phyloP scores from a whole-genome alignment of 2,113 vertebrate species.

The Myotis davidii region DNA sequence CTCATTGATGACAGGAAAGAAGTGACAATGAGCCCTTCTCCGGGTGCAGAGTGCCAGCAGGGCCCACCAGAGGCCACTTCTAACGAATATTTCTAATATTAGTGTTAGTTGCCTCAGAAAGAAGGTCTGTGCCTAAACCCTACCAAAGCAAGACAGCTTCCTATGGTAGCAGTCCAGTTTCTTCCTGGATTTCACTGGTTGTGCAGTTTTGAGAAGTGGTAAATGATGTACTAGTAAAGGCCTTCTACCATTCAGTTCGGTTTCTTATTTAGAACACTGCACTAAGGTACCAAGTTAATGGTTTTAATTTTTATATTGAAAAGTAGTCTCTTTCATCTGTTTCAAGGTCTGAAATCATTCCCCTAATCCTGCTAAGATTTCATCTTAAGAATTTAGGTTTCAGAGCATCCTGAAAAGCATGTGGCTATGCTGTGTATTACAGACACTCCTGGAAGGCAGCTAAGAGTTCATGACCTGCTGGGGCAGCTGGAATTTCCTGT shows the following conservation, averaged over 20 bases:
- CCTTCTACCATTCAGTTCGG: neutral
- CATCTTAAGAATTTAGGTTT: neutral
- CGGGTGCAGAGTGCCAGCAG: neutral
- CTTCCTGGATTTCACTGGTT: neutral
- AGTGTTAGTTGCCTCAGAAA: neutral
- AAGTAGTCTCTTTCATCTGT: neutral
- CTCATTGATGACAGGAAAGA: neutral
- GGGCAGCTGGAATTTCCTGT: neutral
- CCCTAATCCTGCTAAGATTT: neutral
- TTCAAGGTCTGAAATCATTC: neutral
- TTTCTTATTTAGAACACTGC: neutral
- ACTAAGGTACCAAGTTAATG: neutral
- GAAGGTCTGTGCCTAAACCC: neutral
- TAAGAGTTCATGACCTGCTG: neutral
- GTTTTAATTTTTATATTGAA: slow-evolving; percentile 21
- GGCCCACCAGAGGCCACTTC: neutral
- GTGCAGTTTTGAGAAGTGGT: neutral
- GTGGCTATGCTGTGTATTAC: neutral
- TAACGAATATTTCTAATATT: neutral
- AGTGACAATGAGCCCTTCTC: neutral
- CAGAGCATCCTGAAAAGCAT: neutral
- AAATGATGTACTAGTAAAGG: neutral
- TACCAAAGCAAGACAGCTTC: neutral
- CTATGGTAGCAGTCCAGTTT: neutral
- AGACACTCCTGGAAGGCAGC: neutral